Base-by-base conservation (phyloP, 2,888 invertebrate species). In the Drosophila dives region DNA sequence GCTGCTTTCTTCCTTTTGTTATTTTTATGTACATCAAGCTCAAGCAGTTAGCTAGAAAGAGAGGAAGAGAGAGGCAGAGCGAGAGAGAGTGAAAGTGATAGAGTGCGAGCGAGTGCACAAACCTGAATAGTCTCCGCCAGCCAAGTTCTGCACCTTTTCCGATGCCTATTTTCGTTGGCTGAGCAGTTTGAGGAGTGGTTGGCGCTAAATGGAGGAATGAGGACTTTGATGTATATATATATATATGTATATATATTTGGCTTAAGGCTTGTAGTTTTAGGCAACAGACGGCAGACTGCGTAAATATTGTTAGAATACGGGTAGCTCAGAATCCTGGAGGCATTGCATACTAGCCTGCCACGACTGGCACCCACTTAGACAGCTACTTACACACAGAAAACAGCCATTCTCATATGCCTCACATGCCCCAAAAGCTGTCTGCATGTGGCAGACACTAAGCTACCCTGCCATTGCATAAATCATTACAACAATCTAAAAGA, bases 211-310 rank as follows among this genome's bases (percentile, higher is more conserved):
- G 63, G 36, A 50, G 63, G 36, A 50, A 36, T 26, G 53, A 42
- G 58, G 67, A 64, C 79, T 78, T 78, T 79, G 80, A 79, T 79
- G 80, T 79, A 69, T 78, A 72, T 69, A 72, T 79, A 72, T 72
- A 72, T 78, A 72, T 69, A 72, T 78, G 68, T 72, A 68, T 78
- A 72, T 72, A 68, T 78, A 72, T 72, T 23, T 32, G 40, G 71
- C 70, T 59, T 49, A 34, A 32, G 71, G 71, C 61, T 55, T 64
- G 77, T 86, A 86, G 87, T 84, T 86, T 82, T 56, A 63, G 68
- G 29, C 70, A 60, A 50, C 72, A 75, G 56, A 55, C 59, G 53
- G 55, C 68, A 67, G 81, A 67, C 75, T 80, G 72, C 75, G 73
- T 77, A 86, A 83, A 82, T 80, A 86, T 82, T 75, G 77, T 61